Percentiles rank a stretch among this genome's conserved stretches.
Conservation (phyloP, 2,888 invertebrate species). For the Nomada lathburiana region DNA sequence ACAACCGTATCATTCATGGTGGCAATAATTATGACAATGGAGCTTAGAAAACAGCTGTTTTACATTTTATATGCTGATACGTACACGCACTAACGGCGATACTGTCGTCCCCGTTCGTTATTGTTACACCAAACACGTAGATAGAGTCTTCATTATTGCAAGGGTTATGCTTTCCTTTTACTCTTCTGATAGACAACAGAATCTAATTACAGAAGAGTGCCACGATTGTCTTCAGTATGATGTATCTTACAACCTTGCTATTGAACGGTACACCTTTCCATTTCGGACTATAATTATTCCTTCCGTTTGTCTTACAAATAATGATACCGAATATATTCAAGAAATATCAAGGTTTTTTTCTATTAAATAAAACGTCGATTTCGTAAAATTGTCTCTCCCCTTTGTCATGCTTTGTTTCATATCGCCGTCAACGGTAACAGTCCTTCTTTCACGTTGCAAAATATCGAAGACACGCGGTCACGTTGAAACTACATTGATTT, state of each 20-base stretch:
- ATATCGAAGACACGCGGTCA: neutral
- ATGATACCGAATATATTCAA: neutral
- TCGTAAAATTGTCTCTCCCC: constrained; percentile 11
- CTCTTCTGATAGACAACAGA: neutral
- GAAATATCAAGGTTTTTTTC: too few relatives aligned
- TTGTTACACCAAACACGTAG: constrained; percentile 9
- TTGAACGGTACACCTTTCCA: too few relatives aligned
- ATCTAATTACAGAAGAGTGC: neutral
- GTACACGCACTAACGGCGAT: neutral
- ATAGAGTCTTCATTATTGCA: neutral
- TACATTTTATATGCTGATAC: constrained; percentile 12
- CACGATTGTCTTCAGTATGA: neutral
- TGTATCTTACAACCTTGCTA: too few relatives aligned
- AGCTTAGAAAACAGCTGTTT: constrained; percentile 9
- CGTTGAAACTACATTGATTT: constrained; percentile 12
- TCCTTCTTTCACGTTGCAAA: constrained; percentile 10
- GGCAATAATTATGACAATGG: constrained; percentile 10
- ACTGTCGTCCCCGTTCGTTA: neutral
- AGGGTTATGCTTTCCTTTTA: neutral
- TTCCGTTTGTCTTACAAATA: neutral
- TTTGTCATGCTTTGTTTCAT: neutral
- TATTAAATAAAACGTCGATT: neutral
- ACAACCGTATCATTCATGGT: neutral
- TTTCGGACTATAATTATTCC: too few relatives aligned
- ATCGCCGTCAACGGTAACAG: neutral